Evolutionary conservation across 2,113 vertebrate species (phyloP), one percentile per base, ranked within the genome.

Genomic region (Cavia porcellus): DNA sequence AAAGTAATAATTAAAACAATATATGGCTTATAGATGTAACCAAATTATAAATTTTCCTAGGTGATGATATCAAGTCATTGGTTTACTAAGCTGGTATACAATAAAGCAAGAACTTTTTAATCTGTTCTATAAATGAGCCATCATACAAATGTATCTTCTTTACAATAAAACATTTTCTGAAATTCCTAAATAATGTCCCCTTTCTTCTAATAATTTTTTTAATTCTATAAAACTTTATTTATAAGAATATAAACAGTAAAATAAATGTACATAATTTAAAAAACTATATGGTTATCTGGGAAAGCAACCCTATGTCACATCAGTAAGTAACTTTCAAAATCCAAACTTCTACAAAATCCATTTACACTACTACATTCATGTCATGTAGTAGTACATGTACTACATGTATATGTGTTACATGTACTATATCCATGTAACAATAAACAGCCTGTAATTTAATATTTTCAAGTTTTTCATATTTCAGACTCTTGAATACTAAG

Each of bases 381-480:
- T 47, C 52, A 80, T 47, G 22, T 47, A 85, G 38, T 38, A 38
- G 38, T 38, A 38, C 38, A 38, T 38, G 38, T 38, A 38, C 38
- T 38, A 38, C 38, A 38, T 38, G 38, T 38, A 38, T 2, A 38
- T 38, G 38, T 38, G 38, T 38, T 38, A 38, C 2, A 38, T 38
- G 38, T 57, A 52, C 83, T 70, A 92, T 70, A 81, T 64, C 86
- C 52, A 80, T 47, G 22, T 47, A 85, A 66, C 10, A 92, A 57
- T 30, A 30, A 59, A 72, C 3, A 97, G 64, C 11, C 50, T n/a
- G 75, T 32, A 89, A 94, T 57, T 82, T 87, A 75, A 59, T 74
- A 92, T 90, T 89, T 95, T 86, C 35, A 94, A 94, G 38, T 25
- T 77, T 80, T 86, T 85, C 50, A 59, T 47, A 74, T 74, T 95